Base-by-base conservation (phyloP, 2,888 invertebrate genomes). In the Conus canariensis region DNA sequence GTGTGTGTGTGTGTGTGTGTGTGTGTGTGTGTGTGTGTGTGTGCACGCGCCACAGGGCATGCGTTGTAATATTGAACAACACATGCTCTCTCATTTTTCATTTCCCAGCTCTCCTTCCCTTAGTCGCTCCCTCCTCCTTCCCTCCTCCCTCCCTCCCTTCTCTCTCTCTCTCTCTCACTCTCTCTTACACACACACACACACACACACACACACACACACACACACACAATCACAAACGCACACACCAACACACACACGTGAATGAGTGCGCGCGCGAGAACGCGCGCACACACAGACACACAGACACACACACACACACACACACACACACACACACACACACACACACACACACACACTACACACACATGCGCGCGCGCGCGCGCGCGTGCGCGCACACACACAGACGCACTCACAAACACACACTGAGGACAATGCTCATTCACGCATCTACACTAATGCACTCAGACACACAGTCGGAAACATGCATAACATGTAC, bases 141-240 rank as follows among this genome's bases (percentile, higher is more conserved):
- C 74, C 74, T 22, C 74, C 2, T 16, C n/a, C 6, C n/a, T n/a
- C 19, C 25, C n/a, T n/a, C 74, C 25, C n/a, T 74, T 22, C 74
- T n/a, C 74, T 74, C 74, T 74, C n/a, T 74, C 74, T 74, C n/a
- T 74, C 19, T 74, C 74, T 74, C 74, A 2, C 74, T 74, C 74
- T 74, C 14, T 74, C 74, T 74, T 4, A 9, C 74, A 19, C 74
- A 22, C 9, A 22, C n/a, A 74, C 74, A 74, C 74, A 22, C 74
- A 74, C 74, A 74, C 74, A 22, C 74, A 74, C 74, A 74, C 74
- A 22, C 74, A 74, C 74, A 74, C 74, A 22, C 74, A 74, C 74
- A 74, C 74, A 22, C 74, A 74, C 74, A 5, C 74, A 22, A 12
- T 16, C 74, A 74, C 74, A 74, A 12, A 74, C 74, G 19, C 22